Base-by-base conservation (phyloP, 2,888 invertebrate genomes). In the Argynnis bischoffii region DNA sequence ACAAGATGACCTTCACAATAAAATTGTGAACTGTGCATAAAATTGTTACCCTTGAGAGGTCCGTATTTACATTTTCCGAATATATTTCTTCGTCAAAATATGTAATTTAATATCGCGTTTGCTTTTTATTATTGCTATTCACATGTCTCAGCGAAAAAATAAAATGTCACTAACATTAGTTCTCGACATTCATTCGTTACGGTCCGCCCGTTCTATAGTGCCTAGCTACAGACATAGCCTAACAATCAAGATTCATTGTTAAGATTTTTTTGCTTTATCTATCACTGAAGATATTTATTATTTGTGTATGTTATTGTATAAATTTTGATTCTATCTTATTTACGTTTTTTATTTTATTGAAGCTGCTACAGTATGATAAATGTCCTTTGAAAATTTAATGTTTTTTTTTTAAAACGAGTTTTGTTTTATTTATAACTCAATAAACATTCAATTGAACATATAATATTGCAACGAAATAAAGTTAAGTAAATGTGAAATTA, bases 131-230 rank as follows among this genome's bases (percentile, higher is more conserved):
- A 35, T 35, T 35, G 35, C 51, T 60, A 60, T 69, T 69, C 63
- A 69, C 57, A 64, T 57, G 67, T 64, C 60, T 60, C 55, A 60
- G 67, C 57, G 46, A 64, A 66, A 18, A 64, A 69, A 69, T 66
- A 66, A 56, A 66, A 66, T 66, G 64, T 69, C 63, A 41, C 64
- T 55, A 46, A 55, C 67, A 67, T 64, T 69, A 69, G 71, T 64
- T 71, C 57, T 66, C 60, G 63, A 64, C 69, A 64, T 69, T 67
- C 71, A 67, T 64, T 67, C 64, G 67, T 70, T 57, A 54, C 69
- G 71, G 69, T 64, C 64, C 56, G 64, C 57, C 64, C 64, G 66
- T 54, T 67, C 61, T 57, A 64, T 55, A 64, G 61, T 64, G 60
- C 68, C 46, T 41, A 41, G 55, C 50, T 61, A 35, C 51, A 60